Percentiles rank a stretch among this genome's conserved stretches.
These are phyloP conservation scores for Lasius fuliginosus DNA, from an alignment of 2,888 invertebrate species.

Conservation along the genomic window DNA sequence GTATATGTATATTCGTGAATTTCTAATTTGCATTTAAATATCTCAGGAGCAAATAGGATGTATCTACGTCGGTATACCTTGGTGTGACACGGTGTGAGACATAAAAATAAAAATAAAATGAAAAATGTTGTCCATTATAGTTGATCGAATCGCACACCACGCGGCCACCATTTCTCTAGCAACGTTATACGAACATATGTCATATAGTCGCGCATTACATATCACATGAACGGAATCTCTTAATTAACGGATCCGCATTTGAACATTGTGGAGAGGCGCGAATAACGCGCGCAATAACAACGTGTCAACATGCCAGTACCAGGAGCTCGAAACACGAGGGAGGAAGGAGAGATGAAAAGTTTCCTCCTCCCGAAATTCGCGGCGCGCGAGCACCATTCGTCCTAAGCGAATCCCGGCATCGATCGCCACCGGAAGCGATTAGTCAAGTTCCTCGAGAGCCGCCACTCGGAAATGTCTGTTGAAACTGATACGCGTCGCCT, in stretches of 20 bases:
- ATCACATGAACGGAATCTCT: conserved; percentile 43
- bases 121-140: not conserved
- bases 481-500: conserved; percentile 43
- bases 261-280: conserved; percentile 3
- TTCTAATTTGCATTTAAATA: not conserved
- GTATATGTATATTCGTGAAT: not conserved
- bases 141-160: conserved; percentile 5
- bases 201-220: conserved; percentile 31
- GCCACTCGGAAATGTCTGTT: conserved; percentile 23
- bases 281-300: conserved; percentile 36
- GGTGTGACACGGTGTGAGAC: not conserved
- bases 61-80: not conserved
- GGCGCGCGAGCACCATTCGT: conserved; percentile 13
- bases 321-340: conserved; percentile 14
- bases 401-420: conserved; percentile 35
- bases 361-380: conserved; percentile 39
- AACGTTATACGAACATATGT: not conserved
- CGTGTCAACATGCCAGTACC: conserved; percentile 27
- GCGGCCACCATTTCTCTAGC: not conserved
- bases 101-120: not conserved
- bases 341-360: conserved; percentile 12
- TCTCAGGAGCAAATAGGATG: not conserved
- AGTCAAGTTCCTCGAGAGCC: conserved; percentile 37
- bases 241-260: conserved; percentile 29
- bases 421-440: conserved; percentile 47